These are phyloP conservation scores for Alauda arvensis DNA, from an alignment of 2,797 vertebrate genomes.

Conservation along the genomic window DNA sequence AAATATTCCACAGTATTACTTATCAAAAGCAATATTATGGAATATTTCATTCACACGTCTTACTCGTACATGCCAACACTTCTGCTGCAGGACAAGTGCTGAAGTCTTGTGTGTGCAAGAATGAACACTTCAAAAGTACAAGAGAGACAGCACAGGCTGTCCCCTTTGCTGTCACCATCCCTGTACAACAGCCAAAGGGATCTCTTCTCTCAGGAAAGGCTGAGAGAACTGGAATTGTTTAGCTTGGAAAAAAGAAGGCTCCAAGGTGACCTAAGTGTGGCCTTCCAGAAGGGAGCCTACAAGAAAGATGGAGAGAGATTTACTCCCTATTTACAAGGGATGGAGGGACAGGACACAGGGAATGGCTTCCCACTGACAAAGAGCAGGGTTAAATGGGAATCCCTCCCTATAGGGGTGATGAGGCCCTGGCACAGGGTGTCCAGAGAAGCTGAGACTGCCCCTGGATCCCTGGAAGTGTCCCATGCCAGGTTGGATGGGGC, in stretches of 20 bases:
- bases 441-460: neutral
- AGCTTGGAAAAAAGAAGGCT: neutral
- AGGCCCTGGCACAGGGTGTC: neutral
- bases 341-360: neutral
- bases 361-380: neutral
- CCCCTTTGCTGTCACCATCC: neutral
- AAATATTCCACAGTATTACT: too few relatives aligned
- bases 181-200: neutral
- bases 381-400: too few relatives aligned
- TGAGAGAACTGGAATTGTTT: neutral
- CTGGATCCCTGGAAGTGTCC: fast-evolving
- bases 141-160: neutral
- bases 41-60: neutral
- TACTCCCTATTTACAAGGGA: neutral
- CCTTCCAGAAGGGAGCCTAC: neutral
- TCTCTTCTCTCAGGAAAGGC: neutral
- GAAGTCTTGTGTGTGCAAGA: neutral
- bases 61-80: neutral
- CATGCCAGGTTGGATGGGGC: neutral
- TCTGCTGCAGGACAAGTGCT: neutral
- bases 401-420: fast-evolving
- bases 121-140: neutral
- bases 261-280: neutral
- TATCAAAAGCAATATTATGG: fast-evolving
- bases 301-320: neutral